Evolutionary conservation across 2,888 invertebrate genomes (phyloP).

Genomic region (Mesorhabditis spiculigera): DNA sequence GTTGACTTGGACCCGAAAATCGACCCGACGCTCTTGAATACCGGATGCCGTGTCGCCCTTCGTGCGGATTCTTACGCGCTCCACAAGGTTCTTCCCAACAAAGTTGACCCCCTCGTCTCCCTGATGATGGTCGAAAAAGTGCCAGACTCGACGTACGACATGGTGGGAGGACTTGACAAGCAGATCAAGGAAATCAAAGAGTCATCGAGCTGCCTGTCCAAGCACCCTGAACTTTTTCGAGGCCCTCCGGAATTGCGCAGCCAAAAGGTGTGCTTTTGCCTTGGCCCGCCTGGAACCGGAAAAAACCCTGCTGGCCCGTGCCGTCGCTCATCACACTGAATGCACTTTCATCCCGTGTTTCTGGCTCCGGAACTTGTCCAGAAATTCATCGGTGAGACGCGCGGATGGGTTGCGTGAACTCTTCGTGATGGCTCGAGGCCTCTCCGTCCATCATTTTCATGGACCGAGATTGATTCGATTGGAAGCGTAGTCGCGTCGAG

Average conservation of each 20-base stretch:
- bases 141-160: conserved; percentile 98
- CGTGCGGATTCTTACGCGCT: conserved; percentile 96
- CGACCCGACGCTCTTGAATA: conserved; percentile 93
- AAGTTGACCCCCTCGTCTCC: conserved; percentile 96
- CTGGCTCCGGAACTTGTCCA: conserved; percentile 97
- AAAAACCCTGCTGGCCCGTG: conserved; percentile 93
- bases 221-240: conserved; percentile 99
- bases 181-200: conserved; percentile 99
- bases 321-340: conserved; percentile 98
- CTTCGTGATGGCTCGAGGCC: conserved; percentile 99
- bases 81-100: conserved; percentile 97
- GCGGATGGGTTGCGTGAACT: conserved; percentile 96
- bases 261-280: conserved; percentile 90
- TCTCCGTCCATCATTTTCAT: conserved; percentile 99
- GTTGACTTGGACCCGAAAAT: conserved; percentile 98
- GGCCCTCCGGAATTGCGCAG: conserved; percentile 94
- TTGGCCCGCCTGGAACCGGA: conserved; percentile 93
- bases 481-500: conserved; percentile 77
- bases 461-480: conserved; percentile 99
- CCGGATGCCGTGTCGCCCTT: conserved; percentile 93
- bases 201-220: conserved; percentile 95
- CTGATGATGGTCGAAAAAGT: conserved; percentile 99
- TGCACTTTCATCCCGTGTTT: conserved; percentile 98
- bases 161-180: conserved; percentile 98
- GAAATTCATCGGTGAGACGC: conserved; percentile 99